Base-by-base conservation (phyloP, 2,888 invertebrate species). In the Bembecia ichneumoniformis region DNA sequence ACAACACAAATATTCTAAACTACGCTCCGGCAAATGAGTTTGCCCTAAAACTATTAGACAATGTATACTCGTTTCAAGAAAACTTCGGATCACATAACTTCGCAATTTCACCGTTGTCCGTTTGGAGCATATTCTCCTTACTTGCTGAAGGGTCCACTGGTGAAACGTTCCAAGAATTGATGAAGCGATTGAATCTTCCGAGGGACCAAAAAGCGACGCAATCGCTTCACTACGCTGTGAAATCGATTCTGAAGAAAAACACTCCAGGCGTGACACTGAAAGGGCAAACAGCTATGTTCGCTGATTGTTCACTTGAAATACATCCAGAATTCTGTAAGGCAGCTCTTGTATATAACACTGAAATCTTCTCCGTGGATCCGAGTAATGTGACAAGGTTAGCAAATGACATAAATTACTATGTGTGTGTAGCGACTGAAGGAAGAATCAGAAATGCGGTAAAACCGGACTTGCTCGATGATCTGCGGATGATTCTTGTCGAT, bases 381-480 rank as follows among this genome's bases (percentile, higher is more conserved):
- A 74, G 69, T 4, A 87, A 90, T 13, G 76, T 83, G 2, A 74
- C 77, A 0, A 77, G 79, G 49, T 55, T 86, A 3, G 89, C 92
- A 0, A 62, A 76, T 11, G 70, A 77, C 47, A 93, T 96, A 45
- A 95, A 95, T 65, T 70, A 83, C 3, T 93, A 91, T 71, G 89
- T 95, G 9, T 88, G 89, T 47, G 68, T 84, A 5, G 88, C 91
- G 9, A 96, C 96, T 0, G 89, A 89, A 40, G 90, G 91, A 2
- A 89, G 90, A 55, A 93, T 96, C 36, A 77, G 87, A 0, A 84
- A 92, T 51, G 88, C 93, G 3, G 87, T 95, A 3, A 78, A 83
- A 36, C 70, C 88, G 15, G 88, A 73, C 20, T 62, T 71, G 16
- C 60, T 87, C 40, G 71, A 83, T 46, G 70, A 83, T 49, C 58